Percentiles rank a stretch among this genome's conserved stretches.
Evolutionary conservation across 2,797 vertebrate species (phyloP).

Genomic region (Danio choprae): DNA sequence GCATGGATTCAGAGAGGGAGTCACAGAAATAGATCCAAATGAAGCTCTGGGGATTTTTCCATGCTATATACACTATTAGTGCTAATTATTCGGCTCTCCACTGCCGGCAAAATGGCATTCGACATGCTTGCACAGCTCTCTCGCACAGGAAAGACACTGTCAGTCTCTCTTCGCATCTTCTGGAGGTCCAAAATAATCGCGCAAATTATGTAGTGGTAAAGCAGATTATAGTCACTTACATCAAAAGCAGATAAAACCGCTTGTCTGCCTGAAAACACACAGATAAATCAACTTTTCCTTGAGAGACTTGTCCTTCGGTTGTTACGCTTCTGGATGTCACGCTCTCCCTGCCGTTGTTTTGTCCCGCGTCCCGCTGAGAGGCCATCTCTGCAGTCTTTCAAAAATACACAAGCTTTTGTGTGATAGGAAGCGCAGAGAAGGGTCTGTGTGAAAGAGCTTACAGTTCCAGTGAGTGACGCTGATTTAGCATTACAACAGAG

Average conservation of each 20-base stretch:
- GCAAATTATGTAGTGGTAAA: background rate
- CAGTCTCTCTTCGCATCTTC: constrained; percentile 40
- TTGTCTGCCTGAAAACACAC: constrained; percentile 31
- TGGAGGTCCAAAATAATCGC: background rate
- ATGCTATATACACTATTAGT: constrained; percentile 80
- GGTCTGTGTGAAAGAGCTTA: constrained; percentile 72
- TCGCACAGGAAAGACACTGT: constrained; percentile 36
- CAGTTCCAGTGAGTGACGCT: constrained; percentile 77
- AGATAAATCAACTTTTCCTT: constrained; percentile 45
- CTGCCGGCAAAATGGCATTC: constrained; percentile 84
- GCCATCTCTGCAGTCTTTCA: constrained; percentile 55
- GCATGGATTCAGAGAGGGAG: constrained; percentile 59
- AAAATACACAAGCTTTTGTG: constrained; percentile 66
- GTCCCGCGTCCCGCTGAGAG: constrained; percentile 55
- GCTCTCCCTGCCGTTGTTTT: constrained; percentile 48
- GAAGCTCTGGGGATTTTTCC: constrained; percentile 73
- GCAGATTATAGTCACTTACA: constrained; percentile 29
- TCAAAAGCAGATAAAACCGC: constrained; percentile 16
- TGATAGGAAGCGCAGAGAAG: constrained; percentile 66
- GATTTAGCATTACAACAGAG: constrained; percentile 81
- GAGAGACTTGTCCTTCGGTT: constrained; percentile 41
- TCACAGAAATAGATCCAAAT: constrained; percentile 42
- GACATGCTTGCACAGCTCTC: constrained; percentile 75
- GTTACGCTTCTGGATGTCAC: constrained; percentile 45
- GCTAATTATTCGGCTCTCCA: constrained; percentile 83